Conservation (phyloP, 2,888 invertebrate species). For the Lasioglossum calceatum region DNA sequence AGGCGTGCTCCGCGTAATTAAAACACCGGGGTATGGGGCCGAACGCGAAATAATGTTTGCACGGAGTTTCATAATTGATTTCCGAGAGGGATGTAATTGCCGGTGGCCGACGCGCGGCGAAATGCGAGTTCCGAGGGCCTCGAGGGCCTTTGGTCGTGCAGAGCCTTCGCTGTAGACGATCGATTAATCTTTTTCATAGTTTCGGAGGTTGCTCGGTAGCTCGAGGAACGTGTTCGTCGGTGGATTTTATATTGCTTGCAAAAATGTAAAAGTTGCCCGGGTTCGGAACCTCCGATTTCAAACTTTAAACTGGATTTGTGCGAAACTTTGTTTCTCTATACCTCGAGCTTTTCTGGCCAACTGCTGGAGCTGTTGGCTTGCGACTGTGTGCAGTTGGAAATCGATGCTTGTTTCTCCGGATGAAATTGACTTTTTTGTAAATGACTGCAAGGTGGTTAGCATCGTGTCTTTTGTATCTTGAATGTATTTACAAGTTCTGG, state of each 20-base stretch:
- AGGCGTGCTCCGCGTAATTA: neutral
- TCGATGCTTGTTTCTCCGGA: too few species aligned
- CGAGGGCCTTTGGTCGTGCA: neutral
- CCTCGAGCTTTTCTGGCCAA: neutral
- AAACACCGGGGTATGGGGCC: neutral
- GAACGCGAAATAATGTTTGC: constrained; percentile 12
- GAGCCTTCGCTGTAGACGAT: neutral
- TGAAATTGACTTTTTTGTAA: too few species aligned
- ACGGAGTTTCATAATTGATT: neutral
- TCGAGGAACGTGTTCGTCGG: neutral
- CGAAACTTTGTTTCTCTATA: neutral
- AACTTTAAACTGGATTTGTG: neutral
- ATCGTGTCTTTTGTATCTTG: too few species aligned
- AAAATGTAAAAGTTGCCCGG: neutral
- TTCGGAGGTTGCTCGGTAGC: neutral
- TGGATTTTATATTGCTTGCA: neutral
- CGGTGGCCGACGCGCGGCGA: neutral
- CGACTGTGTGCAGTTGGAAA: too few species aligned
- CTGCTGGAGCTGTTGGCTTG: neutral
- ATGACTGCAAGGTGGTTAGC: neutral
- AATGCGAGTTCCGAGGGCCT: neutral
- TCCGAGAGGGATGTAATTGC: neutral
- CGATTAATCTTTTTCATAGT: neutral
- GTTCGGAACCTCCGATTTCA: neutral
- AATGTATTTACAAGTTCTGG: too few species aligned